Percentiles rank a stretch among this genome's conserved stretches.
Conservation (phyloP, 2,113 vertebrate species). For the Tetrax tetrax region DNA sequence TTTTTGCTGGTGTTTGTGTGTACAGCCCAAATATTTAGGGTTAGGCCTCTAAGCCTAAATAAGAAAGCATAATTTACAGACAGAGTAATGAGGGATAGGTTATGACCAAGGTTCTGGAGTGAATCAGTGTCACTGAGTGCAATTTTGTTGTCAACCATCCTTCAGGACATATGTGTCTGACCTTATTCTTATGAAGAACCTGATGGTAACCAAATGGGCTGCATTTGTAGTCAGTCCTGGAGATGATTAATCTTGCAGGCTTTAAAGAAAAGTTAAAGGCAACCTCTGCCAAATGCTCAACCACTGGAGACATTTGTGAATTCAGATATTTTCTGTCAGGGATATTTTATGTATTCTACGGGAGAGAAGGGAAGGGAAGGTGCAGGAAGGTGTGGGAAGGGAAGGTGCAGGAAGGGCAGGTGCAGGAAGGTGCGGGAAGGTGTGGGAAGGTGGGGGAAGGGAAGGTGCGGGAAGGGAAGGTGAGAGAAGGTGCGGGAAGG, state of each 20-base stretch:
- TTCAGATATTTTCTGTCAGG: not conserved
- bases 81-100: not conserved
- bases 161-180: not conserved
- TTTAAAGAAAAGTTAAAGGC: conserved; percentile 9
- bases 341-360: not conserved
- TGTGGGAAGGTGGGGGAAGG: not conserved
- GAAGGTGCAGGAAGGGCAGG: too few species aligned
- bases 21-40: not conserved
- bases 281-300: not conserved
- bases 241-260: not conserved
- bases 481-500: not conserved
- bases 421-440: not conserved
- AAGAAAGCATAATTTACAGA: not conserved
- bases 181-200: not conserved
- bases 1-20: not conserved
- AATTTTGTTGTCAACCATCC: not conserved
- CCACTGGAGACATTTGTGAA: not conserved
- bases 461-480: not conserved
- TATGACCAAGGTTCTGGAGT: not conserved
- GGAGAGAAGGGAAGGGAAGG: not conserved
- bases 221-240: not conserved
- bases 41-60: not conserved
- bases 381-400: too few species aligned
- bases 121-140: not conserved
- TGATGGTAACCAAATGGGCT: not conserved